These are phyloP conservation scores for Nephrotoma guestfalica DNA, from an alignment of 2,888 invertebrate species.

Conservation along the genomic window DNA sequence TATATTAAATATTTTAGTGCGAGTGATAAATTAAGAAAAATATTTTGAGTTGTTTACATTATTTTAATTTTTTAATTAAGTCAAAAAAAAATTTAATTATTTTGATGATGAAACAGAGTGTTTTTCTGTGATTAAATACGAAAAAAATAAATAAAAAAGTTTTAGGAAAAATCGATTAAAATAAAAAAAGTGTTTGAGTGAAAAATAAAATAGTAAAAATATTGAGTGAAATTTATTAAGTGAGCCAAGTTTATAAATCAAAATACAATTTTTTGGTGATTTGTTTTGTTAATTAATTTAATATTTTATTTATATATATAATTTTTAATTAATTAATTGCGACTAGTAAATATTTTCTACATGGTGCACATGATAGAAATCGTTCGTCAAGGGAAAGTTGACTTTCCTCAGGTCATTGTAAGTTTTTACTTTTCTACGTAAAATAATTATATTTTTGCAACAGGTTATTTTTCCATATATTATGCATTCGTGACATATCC, in stretches of 20 bases:
- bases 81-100: neutral
- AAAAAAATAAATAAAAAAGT: neutral
- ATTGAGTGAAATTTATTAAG: neutral
- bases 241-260: neutral
- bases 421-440: slow-evolving; percentile 24
- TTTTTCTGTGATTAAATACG: neutral
- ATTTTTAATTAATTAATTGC: neutral
- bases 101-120: neutral
- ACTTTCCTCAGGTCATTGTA: slow-evolving; percentile 62
- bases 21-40: neutral
- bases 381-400: slow-evolving; percentile 64
- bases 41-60: neutral
- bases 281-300: neutral
- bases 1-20: neutral
- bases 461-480: neutral
- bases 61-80: neutral
- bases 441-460: neutral
- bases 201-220: neutral
- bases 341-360: slow-evolving; percentile 18
- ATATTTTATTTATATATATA: neutral
- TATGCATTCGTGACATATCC: neutral
- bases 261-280: neutral
- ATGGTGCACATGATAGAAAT: slow-evolving; percentile 71
- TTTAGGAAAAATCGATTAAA: neutral
- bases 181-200: neutral